phyloP scores from a whole-genome alignment of 2,888 invertebrate species.

The Masnerella sp. region DNA sequence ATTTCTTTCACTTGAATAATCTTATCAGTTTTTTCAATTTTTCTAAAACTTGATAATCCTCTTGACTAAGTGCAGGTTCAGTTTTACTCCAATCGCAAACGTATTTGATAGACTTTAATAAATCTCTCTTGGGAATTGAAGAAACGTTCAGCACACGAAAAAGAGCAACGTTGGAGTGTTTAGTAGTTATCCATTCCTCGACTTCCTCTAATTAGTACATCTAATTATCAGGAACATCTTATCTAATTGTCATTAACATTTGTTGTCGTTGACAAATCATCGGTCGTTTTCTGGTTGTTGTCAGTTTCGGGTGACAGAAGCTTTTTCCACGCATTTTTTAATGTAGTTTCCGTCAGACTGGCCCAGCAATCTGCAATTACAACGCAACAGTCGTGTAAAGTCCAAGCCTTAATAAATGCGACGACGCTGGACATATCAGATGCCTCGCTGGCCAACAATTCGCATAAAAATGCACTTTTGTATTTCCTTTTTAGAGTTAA shows the following conservation, averaged over 20 bases:
- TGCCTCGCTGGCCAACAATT: background rate
- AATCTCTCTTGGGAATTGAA: background rate
- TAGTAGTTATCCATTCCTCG: too few species aligned
- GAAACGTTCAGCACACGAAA: too few species aligned
- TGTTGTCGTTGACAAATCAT: background rate
- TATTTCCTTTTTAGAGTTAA: slow-evolving; percentile 6
- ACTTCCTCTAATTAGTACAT: too few species aligned
- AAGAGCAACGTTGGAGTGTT: too few species aligned
- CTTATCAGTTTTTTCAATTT: background rate
- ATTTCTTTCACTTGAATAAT: too few species aligned
- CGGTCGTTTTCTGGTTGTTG: background rate
- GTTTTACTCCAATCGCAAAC: background rate
- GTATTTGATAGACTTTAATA: background rate
- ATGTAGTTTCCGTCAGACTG: background rate
- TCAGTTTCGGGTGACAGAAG: background rate
- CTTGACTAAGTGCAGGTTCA: background rate
- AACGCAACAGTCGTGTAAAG: slow-evolving; percentile 5
- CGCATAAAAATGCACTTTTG: background rate
- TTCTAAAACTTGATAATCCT: background rate
- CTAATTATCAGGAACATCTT: too few species aligned
- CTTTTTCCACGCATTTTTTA: background rate
- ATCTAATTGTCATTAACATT: too few species aligned
- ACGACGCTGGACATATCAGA: background rate
- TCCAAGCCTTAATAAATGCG: background rate
- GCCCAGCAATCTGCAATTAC: background rate